Conservation (phyloP, 2,888 invertebrate species). For the Brenthis hecate region DNA sequence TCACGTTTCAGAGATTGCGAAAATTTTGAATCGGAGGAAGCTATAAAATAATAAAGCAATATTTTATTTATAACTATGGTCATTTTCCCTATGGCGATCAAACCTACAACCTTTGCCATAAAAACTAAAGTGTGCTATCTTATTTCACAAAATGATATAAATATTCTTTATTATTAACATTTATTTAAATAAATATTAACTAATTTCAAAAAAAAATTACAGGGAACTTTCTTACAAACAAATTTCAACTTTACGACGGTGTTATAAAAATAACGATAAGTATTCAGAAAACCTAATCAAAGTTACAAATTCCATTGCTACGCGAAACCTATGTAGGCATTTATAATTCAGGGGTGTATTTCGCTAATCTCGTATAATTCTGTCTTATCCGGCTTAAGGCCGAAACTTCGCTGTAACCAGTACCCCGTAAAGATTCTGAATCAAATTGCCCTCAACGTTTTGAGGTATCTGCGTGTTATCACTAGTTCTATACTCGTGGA, state of each 20-base stretch:
- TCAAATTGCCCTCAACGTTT: slow-evolving; percentile 53
- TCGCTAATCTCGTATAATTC: slow-evolving; percentile 61
- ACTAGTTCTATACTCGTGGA: slow-evolving; percentile 59
- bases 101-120: no score
- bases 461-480: slow-evolving; percentile 57
- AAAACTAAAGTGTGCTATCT: no score
- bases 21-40: no score
- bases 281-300: slow-evolving; percentile 9
- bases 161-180: background rate
- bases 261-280: background rate
- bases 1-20: background rate
- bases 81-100: no score
- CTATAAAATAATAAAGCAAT: no score
- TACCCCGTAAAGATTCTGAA: slow-evolving; percentile 63
- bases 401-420: slow-evolving; percentile 52
- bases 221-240: no score
- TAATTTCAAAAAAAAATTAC: no score
- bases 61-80: no score
- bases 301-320: slow-evolving; percentile 8
- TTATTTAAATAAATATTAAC: no score
- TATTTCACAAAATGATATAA: background rate
- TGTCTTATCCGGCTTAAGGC: slow-evolving; percentile 60
- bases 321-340: slow-evolving; percentile 24
- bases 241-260: no score
- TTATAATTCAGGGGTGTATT: slow-evolving; percentile 42